phyloP scores from a whole-genome alignment of 2,797 vertebrate genomes.

The Argya squamiceps region DNA sequence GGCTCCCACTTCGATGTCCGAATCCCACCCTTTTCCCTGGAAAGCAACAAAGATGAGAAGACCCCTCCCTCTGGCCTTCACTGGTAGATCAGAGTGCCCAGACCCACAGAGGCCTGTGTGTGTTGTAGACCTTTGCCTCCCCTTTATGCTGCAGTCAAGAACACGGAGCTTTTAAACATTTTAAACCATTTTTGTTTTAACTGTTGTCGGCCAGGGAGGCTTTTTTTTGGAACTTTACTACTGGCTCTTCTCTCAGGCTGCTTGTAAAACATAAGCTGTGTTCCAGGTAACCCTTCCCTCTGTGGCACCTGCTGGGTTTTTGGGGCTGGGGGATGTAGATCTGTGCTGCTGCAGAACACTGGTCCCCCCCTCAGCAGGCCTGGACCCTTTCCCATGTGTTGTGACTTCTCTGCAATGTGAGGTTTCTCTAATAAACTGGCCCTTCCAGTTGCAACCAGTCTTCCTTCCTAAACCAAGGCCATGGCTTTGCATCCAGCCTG shows the following conservation, averaged over 20 bases:
- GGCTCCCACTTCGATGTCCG: conserved; percentile 97
- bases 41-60: conserved; percentile 93
- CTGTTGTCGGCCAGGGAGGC: conserved; percentile 22
- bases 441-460: conserved; percentile 50
- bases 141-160: conserved; percentile 14
- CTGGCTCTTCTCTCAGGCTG: conserved; percentile 5
- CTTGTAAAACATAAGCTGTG: conserved; percentile 49
- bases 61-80: conserved; percentile 85
- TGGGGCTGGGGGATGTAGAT: background rate
- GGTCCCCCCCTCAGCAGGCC: background rate
- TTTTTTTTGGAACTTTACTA: conserved; percentile 6
- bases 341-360: background rate
- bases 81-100: conserved; percentile 76
- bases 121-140: conserved; percentile 38
- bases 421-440: conserved; percentile 69
- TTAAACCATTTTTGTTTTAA: conserved; percentile 58
- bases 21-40: conserved; percentile 97
- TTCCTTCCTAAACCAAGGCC: conserved; percentile 43
- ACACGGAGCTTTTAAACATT: conserved; percentile 33
- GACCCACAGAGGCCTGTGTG: conserved; percentile 13
- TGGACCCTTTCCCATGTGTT: conserved; percentile 39
- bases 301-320: background rate
- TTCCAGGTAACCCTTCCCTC: conserved; percentile 30
- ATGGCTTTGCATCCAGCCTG: background rate
- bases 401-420: conserved; percentile 59